phyloP scores from a whole-genome alignment of 1,140 invertebrate species.

The Asobara japonica region DNA sequence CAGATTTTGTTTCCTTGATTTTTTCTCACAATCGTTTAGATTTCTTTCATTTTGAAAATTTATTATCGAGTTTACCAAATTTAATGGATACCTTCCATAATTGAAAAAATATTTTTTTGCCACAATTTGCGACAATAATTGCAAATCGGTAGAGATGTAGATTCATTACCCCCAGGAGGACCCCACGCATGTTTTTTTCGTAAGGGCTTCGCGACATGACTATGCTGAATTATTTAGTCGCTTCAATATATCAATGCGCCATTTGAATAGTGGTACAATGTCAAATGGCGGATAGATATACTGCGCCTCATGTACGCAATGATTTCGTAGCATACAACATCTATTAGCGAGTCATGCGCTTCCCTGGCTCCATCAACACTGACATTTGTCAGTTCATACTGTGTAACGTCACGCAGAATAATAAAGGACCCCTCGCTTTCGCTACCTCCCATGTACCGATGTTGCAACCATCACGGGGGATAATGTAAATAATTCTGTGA shows the following conservation, averaged over 20 bases:
- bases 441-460: neutral
- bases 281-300: neutral
- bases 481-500: neutral
- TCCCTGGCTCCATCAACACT: neutral
- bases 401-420: neutral
- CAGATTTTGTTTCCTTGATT: too few species aligned
- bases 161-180: neutral
- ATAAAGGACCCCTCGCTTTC: neutral
- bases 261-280: neutral
- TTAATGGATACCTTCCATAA: too few species aligned
- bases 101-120: too few species aligned
- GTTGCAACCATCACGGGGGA: neutral
- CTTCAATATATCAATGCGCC: neutral
- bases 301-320: neutral
- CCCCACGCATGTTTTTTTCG: too few species aligned
- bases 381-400: slow-evolving; percentile 1
- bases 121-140: too few species aligned
- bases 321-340: neutral
- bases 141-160: too few species aligned
- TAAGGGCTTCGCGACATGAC: too few species aligned
- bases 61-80: too few species aligned
- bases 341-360: slow-evolving; percentile 3
- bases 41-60: too few species aligned
- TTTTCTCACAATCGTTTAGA: too few species aligned
- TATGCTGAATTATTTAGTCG: neutral